Conservation (phyloP, 2,113 vertebrate genomes). For the Gymnobelideus leadbeateri region DNA sequence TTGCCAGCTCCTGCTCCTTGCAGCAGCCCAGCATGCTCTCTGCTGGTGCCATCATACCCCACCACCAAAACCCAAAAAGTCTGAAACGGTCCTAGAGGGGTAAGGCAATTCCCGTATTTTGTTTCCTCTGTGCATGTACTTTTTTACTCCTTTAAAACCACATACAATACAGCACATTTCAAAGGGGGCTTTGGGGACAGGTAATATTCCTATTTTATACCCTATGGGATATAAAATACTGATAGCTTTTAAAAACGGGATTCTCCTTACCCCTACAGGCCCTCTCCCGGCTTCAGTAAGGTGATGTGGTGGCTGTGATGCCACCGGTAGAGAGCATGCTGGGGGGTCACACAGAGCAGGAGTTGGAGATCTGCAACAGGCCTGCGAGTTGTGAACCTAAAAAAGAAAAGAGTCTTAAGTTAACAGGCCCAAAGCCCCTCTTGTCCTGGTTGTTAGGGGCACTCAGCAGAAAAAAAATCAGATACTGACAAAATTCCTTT, state of each 20-base stretch:
- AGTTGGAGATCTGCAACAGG: constrained; percentile 83
- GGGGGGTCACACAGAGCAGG: constrained; percentile 82
- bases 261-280: constrained; percentile 83
- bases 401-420: constrained; percentile 82
- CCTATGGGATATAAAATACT: constrained; percentile 82
- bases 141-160: constrained; percentile 78
- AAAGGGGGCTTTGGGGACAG: constrained; percentile 76
- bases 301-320: constrained; percentile 80
- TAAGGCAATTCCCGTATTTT: constrained; percentile 82
- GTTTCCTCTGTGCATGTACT: constrained; percentile 80
- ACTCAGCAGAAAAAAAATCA: constrained; percentile 75
- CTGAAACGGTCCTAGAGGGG: constrained; percentile 82
- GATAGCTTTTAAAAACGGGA: constrained; percentile 82
- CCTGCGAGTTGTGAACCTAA: constrained; percentile 83
- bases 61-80: constrained; percentile 66
- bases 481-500: constrained; percentile 43
- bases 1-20: constrained; percentile 82
- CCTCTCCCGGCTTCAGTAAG: constrained; percentile 83
- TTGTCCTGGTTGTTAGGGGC: constrained; percentile 77
- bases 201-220: constrained; percentile 80
- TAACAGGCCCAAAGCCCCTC: constrained; percentile 72
- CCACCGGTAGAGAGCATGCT: constrained; percentile 83
- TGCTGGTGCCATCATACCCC: constrained; percentile 75
- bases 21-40: constrained; percentile 82
- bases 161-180: constrained; percentile 80